Percentiles rank a stretch among this genome's conserved stretches.
phyloP scores from a whole-genome alignment of 2,888 invertebrate genomes.

The Cantharis lateralis region DNA sequence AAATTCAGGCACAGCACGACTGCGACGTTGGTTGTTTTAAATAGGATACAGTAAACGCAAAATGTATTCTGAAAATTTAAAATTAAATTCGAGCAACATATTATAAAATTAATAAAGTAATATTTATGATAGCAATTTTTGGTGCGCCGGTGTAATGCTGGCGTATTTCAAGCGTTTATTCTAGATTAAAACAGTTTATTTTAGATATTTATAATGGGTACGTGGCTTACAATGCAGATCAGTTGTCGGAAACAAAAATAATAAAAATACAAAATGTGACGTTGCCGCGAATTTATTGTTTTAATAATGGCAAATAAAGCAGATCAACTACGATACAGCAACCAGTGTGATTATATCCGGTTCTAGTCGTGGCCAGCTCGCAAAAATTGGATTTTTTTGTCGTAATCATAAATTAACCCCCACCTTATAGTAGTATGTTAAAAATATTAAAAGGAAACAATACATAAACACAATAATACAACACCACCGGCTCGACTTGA shows the following conservation, averaged over 20 bases:
- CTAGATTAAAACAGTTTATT: conserved; percentile 60
- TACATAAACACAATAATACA: neutral
- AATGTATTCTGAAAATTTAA: conserved; percentile 43
- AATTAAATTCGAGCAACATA: conserved; percentile 52
- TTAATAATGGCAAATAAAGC: conserved; percentile 59
- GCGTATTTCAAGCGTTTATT: conserved; percentile 56
- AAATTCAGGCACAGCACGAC: conserved; percentile 20
- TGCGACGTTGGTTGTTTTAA: conserved; percentile 4
- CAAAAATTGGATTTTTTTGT: conserved; percentile 56
- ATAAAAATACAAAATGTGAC: conserved; percentile 57
- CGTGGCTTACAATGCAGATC: conserved; percentile 57
- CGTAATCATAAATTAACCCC: conserved; percentile 49
- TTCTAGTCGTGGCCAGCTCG: conserved; percentile 31
- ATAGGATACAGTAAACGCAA: conserved; percentile 20
- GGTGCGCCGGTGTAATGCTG: conserved; percentile 51
- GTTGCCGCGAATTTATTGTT: conserved; percentile 57
- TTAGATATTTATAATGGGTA: conserved; percentile 58
- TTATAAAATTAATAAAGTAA: conserved; percentile 58
- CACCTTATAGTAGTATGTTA: neutral
- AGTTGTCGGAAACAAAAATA: conserved; percentile 56
- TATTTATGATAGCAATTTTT: conserved; percentile 58
- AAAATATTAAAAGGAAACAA: neutral
- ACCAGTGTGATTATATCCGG: conserved; percentile 29
- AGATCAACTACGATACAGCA: conserved; percentile 49
- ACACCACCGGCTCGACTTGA: neutral